A percentile compares a stretch with the other conserved stretches of the same genome.
These are phyloP conservation scores for Puntigrus tetrazona DNA, from an alignment of 2,113 vertebrate species.

Conservation along the genomic window DNA sequence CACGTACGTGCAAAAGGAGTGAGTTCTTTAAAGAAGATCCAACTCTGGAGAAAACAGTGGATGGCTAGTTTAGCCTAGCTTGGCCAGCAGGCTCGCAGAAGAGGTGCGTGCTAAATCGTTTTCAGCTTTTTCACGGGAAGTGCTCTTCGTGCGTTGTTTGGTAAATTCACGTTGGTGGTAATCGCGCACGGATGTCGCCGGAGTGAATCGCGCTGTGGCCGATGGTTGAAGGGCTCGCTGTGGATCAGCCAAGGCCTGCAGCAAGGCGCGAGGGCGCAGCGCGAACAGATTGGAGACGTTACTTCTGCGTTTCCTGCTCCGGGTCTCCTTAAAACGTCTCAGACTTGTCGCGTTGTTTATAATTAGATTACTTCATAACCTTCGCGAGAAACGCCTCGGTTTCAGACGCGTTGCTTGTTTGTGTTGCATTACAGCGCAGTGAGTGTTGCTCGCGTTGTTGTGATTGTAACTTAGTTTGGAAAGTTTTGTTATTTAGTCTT, in stretches of 20 bases:
- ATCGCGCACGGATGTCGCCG: neutral
- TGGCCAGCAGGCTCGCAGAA: conserved; percentile 50
- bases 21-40: conserved; percentile 26
- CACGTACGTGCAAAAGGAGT: conserved; percentile 27
- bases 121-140: neutral
- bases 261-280: conserved; percentile 6
- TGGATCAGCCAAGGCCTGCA: conserved; percentile 8
- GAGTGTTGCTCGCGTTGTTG: neutral
- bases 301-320: neutral
- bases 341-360: neutral
- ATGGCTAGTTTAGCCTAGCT: conserved; percentile 52
- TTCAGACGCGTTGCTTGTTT: neutral
- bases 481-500: neutral
- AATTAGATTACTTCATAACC: neutral
- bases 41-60: conserved; percentile 32
- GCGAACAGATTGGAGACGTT: neutral
- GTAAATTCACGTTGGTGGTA: neutral
- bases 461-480: conserved; percentile 5
- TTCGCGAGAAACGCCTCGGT: neutral
- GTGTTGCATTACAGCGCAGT: neutral
- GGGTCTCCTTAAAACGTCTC: neutral
- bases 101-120: conserved; percentile 34
- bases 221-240: neutral
- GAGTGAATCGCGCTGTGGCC: no score
- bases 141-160: neutral